These are phyloP conservation scores for Zygothrica quintamaculata DNA, from an alignment of 2,888 invertebrate species.

Conservation along the genomic window DNA sequence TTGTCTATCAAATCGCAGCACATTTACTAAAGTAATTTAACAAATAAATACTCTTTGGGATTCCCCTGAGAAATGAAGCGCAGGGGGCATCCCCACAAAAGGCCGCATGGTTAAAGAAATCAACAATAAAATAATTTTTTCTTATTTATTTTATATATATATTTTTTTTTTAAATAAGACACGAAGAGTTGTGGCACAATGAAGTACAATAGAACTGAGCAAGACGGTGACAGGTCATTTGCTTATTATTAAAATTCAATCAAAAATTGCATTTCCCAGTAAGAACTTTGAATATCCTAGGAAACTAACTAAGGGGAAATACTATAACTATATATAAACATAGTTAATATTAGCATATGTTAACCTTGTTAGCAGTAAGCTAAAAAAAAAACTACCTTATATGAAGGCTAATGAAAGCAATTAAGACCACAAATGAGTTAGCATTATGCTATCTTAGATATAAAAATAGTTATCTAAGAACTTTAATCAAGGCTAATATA, in stretches of 20 bases:
- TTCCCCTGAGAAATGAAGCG: conserved; percentile 63
- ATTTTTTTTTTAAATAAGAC: conserved; percentile 15
- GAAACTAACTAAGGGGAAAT: conserved; percentile 25
- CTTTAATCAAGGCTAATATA: too few species aligned
- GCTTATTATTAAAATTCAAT: too few species aligned
- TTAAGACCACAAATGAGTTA: too few species aligned
- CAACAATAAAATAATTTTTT: conserved; percentile 12
- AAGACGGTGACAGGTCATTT: conserved; percentile 17
- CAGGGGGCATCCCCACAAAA: conserved; percentile 65
- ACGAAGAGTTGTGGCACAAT: neutral
- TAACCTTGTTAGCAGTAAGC: neutral
- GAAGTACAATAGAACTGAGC: conserved; percentile 20
- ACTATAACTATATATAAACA: neutral
- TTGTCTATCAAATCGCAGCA: conserved; percentile 59
- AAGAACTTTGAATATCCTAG: too few species aligned
- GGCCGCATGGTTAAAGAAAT: conserved; percentile 39
- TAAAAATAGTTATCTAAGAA: too few species aligned
- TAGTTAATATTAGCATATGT: neutral
- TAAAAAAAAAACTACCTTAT: neutral
- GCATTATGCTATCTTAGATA: too few species aligned
- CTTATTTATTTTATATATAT: too few species aligned
- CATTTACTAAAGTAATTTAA: conserved; percentile 69
- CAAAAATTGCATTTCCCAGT: too few species aligned
- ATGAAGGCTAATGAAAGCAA: neutral
- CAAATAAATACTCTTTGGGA: conserved; percentile 42